Evolutionary conservation across 2,797 vertebrate species (phyloP).

Genomic region (Peromyscus eremicus): DNA sequence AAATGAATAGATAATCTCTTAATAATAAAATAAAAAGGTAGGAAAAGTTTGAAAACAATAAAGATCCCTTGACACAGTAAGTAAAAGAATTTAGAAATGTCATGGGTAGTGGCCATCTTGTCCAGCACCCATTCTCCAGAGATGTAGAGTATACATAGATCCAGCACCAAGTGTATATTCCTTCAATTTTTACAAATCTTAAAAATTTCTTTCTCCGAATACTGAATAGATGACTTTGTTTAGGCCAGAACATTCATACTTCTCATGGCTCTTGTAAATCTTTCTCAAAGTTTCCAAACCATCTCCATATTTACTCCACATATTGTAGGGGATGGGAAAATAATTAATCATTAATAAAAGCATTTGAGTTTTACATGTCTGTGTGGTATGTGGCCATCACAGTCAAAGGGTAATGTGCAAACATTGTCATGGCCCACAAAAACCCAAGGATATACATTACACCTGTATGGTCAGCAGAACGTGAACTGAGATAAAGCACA

Average conservation of each 20-base stretch:
- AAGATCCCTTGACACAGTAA: neutral
- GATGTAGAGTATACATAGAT: neutral
- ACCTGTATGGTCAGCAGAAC: neutral
- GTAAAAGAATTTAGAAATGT: neutral
- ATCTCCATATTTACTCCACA: neutral
- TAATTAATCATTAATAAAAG: neutral
- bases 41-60: too few relatives aligned
- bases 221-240: neutral
- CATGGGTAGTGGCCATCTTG: neutral
- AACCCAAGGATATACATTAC: neutral
- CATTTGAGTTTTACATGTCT: conserved; percentile 15
- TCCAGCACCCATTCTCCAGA: neutral
- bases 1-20: too few relatives aligned
- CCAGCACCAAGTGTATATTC: neutral
- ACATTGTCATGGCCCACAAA: neutral
- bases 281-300: neutral
- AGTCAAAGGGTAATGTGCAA: neutral
- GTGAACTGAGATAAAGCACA: neutral
- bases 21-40: too few relatives aligned
- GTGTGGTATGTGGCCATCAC: neutral
- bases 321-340: neutral
- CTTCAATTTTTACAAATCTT: neutral
- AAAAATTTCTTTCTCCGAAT: neutral
- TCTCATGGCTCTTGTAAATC: neutral
- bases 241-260: neutral